Evolutionary conservation across 2,113 vertebrate species (phyloP), one percentile per base, ranked within the genome.

Genomic region (Pholis gunnellus): DNA sequence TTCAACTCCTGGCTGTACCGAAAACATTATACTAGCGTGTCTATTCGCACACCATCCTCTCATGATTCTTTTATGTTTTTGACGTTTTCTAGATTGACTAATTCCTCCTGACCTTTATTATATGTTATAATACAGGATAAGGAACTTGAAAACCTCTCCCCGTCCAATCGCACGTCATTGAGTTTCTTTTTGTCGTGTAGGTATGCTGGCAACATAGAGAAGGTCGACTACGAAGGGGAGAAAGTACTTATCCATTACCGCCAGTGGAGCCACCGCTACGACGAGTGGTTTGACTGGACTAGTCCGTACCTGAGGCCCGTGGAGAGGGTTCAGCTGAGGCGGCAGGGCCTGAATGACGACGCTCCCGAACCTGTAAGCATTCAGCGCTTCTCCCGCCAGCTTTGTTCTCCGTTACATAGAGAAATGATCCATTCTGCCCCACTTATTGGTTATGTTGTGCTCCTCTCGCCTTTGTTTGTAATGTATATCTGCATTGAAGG

Each of bases 231-330:
- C 88, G 96, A 98, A 34, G 96, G 97, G 94, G 97, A 97, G 76
- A 99, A 97, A 94, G 97, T 99, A 7, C 96, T 99, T 61, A 97
- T 99, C 84, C 98, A 99, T 95, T 99, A 99, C 92, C 97, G 97
- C 52, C 97, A 98, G 91, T 99, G 98, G 98, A 99, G 99, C 91
- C 98, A 99, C 86, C 97, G 98, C 79, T 99, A 99, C 0, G 98
- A 99, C 86, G 98, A 99, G 88, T 99, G 98, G 98, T 99, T 99
- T 90, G 98, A 98, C 73, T 99, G 98, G 98, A 97, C 97, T 78
- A 99, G 98, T 91, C 97, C 97, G 36, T 99, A 98, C 82, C 94
- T 99, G 77, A 96, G 98, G 69, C 97, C 98, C 0, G 93, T 99
- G 93, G 98, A 99, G 92, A 96, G 99, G 90, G 96, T 99, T 87